Evolutionary conservation across 2,797 vertebrate species (phyloP).

Genomic region (Urocyon cinereoargenteus): DNA sequence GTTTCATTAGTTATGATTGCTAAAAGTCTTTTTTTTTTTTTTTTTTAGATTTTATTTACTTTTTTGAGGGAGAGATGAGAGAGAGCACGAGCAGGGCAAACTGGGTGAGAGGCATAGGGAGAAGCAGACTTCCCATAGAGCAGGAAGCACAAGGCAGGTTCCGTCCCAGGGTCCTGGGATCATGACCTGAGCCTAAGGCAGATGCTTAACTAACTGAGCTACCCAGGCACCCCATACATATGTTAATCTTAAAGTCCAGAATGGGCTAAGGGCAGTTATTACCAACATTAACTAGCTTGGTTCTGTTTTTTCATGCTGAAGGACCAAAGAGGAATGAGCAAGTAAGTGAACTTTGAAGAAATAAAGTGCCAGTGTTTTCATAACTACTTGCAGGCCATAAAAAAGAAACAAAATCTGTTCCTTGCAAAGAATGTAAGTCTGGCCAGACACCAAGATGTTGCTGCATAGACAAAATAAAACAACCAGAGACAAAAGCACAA

Average conservation of each 20-base stretch:
- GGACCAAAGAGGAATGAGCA: neutral
- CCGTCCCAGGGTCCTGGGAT: neutral
- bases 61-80: neutral
- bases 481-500: conserved; percentile 5
- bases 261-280: neutral
- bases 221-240: neutral
- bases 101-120: neutral
- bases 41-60: neutral
- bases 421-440: conserved; percentile 62
- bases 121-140: neutral
- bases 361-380: conserved; percentile 64
- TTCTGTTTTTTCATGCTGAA: conserved; percentile 39
- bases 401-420: conserved; percentile 67
- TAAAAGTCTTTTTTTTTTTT: neutral
- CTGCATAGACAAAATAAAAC: conserved; percentile 63
- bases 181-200: neutral
- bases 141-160: neutral
- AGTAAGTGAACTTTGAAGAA: conserved; percentile 46
- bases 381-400: neutral
- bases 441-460: conserved; percentile 61
- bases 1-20: conserved; percentile 29
- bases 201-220: neutral
- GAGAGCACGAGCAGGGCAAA: neutral
- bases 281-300: neutral
- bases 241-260: conserved; percentile 25